A percentile compares a stretch with the other conserved stretches of the same genome.
Evolutionary conservation across 2,797 vertebrate genomes (phyloP).

Genomic region (Xerus rutilus): DNA sequence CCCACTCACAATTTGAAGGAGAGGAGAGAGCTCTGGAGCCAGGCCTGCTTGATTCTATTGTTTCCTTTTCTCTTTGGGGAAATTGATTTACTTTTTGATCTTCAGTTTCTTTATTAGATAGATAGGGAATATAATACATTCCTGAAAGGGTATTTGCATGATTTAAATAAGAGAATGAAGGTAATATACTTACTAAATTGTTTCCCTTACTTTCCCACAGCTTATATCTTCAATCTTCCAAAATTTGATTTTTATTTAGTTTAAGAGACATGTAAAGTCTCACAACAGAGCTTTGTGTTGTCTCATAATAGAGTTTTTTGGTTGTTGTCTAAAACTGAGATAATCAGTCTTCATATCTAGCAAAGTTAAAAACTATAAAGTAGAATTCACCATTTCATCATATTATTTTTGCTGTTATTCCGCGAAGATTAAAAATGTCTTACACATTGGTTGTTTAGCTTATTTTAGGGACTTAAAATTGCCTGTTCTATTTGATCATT

Average conservation of each 20-base stretch:
- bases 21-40: not conserved
- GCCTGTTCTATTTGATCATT: not conserved
- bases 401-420: not conserved
- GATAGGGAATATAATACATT: not conserved
- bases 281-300: not conserved
- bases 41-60: not conserved
- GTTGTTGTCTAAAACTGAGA: not conserved
- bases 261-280: not conserved
- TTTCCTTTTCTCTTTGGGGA: not conserved
- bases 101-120: not conserved
- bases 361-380: not conserved
- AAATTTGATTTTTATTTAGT: not conserved
- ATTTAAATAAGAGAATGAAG: constrained; percentile 18
- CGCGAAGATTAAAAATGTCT: not conserved
- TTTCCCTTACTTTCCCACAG: not conserved
- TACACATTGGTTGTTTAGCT: not conserved
- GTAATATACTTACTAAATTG: not conserved
- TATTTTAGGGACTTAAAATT: not conserved
- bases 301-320: not conserved
- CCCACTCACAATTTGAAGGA: not conserved
- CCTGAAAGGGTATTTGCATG: not conserved
- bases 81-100: constrained; percentile 1
- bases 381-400: not conserved
- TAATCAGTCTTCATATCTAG: constrained; percentile 9
- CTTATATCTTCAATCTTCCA: not conserved